A percentile compares a stretch with the other conserved stretches of the same genome.
These are phyloP conservation scores for Calliopsis andreniformis DNA, from an alignment of 1,140 invertebrate species.

Conservation along the genomic window DNA sequence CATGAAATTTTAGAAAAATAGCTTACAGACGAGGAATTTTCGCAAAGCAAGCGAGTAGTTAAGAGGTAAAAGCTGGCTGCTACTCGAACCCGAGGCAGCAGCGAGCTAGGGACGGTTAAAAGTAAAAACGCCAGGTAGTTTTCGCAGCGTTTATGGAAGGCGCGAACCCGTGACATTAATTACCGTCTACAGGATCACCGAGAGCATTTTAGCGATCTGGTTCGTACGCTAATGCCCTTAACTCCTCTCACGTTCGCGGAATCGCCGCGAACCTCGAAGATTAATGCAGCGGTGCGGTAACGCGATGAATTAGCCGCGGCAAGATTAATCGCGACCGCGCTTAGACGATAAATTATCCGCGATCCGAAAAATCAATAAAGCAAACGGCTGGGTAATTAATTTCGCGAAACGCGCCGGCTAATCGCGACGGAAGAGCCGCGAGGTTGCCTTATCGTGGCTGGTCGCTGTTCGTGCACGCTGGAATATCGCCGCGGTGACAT, in stretches of 20 bases:
- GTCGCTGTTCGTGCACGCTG: neutral
- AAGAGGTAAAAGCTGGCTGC: too few species aligned
- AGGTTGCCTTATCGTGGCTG: constrained; percentile 9
- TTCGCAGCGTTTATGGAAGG: neutral
- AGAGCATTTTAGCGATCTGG: constrained; percentile 17
- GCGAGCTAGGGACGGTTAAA: too few species aligned
- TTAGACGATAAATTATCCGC: constrained; percentile 32
- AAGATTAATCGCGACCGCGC: constrained; percentile 32
- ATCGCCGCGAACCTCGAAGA: constrained; percentile 9
- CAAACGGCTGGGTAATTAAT: constrained; percentile 29
- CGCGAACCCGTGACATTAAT: neutral
- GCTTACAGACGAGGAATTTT: too few species aligned
- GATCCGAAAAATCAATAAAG: constrained; percentile 42
- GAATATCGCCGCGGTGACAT: neutral
- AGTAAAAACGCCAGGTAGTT: too few species aligned
- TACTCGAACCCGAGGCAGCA: too few species aligned
- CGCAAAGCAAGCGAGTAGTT: too few species aligned
- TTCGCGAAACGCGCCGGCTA: constrained; percentile 26
- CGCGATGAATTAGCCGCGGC: constrained; percentile 25
- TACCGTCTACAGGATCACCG: constrained; percentile 6
- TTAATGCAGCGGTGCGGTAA: constrained; percentile 20
- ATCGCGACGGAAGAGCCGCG: constrained; percentile 15
- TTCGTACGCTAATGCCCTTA: constrained; percentile 4
- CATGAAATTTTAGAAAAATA: too few species aligned
- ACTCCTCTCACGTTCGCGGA: constrained; percentile 16